Base-by-base conservation (phyloP, 2,113 vertebrate genomes). In the Leptodactylus fuscus region DNA sequence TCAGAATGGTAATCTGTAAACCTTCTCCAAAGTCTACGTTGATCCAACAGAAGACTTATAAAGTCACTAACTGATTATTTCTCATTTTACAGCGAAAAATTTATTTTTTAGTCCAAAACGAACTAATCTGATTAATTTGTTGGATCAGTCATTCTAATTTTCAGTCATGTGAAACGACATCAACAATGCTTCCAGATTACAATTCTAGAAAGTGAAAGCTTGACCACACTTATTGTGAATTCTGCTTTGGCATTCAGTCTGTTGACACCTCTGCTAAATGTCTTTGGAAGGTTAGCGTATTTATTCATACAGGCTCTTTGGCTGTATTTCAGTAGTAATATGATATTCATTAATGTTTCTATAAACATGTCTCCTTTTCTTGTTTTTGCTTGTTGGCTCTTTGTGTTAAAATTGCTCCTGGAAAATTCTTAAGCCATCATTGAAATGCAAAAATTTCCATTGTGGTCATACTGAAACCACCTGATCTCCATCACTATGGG, bases 321-420 rank as follows among this genome's bases (percentile, higher is more conserved):
- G n/a, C 32, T 36, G 62, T 20, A 20, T 29, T 36, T 16, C 32
- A 36, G 18, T 36, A 38, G 65, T 36, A 69, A 69, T 38, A 69
- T 69, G 65, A 69, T 69, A 69, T 69, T 69, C 65, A 38, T 16
- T 69, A 69, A 69, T 69, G 32, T 69, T 69, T 69, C 32, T 8
- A 22, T 69, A 69, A 38, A 36, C 32, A 36, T 22, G 32, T 36
- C 65, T 69, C 18, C 65, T 69, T 69, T 69, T 36, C 65, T 38
- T 69, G 32, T 38, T 69, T 69, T 69, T 69, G 6, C 34, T 69
- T 36, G 65, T 69, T 69, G 65, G 65, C 34, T 69, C 34, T 69
- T 69, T 69, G 65, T 69, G 65, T 36, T 69, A 69, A 69, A 8
- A 69, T 69, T 69, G 15, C 32, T 34, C 18, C 65, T 69, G 65